These are phyloP conservation scores for Caenorhabditis drosophilae DNA, from an alignment of 2,888 invertebrate genomes.

Conservation along the genomic window DNA sequence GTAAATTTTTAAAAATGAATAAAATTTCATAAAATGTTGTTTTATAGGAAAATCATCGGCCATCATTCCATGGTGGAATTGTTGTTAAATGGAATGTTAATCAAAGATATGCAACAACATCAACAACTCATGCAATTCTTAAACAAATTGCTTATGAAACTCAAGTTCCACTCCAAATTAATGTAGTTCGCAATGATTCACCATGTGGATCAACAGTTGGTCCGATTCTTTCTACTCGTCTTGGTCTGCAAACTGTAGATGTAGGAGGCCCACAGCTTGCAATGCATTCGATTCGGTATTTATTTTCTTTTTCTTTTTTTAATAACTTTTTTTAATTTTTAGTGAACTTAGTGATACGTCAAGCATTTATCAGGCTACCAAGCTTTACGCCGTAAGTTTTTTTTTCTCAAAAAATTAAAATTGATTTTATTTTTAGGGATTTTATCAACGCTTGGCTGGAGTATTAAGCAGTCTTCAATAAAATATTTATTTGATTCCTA, in stretches of 20 bases:
- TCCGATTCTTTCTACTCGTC: conserved; percentile 72
- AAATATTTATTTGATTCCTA: background rate
- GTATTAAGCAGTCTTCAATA: conserved; percentile 19
- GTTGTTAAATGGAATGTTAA: conserved; percentile 71
- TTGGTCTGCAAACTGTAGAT: conserved; percentile 72
- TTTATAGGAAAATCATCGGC: conserved; percentile 64
- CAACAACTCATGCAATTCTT: conserved; percentile 71
- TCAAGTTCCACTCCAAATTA: conserved; percentile 71
- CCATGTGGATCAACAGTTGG: conserved; percentile 73
- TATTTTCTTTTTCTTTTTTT: background rate
- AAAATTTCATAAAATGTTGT: too few relatives aligned
- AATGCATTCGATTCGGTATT: conserved; percentile 72
- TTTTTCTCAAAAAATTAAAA: background rate
- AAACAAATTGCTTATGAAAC: conserved; percentile 70
- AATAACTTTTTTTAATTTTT: conserved; percentile 7
- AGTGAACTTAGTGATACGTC: conserved; percentile 72
- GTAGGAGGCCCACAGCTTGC: conserved; percentile 72
- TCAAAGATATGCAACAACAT: conserved; percentile 73
- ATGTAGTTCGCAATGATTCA: conserved; percentile 72
- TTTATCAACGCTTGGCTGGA: conserved; percentile 33
- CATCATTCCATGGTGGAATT: conserved; percentile 61
- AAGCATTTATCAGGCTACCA: conserved; percentile 70
- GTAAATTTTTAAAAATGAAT: too few relatives aligned
- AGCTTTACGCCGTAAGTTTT: conserved; percentile 70
- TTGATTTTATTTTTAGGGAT: conserved; percentile 19